Percentiles rank a stretch among this genome's conserved stretches.
phyloP scores from a whole-genome alignment of 2,888 invertebrate genomes.

The Acanthosepion esculentum region DNA sequence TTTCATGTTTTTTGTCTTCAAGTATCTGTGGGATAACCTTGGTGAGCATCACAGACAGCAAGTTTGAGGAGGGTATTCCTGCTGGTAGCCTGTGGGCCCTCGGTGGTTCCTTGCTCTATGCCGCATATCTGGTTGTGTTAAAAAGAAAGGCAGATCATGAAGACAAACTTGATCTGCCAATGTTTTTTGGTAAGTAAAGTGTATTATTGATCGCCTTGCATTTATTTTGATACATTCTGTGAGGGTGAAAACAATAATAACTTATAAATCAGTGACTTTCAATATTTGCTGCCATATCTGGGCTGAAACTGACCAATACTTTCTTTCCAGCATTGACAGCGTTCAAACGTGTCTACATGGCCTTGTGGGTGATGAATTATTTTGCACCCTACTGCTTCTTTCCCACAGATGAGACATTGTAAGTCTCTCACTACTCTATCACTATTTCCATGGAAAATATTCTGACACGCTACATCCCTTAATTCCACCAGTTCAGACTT shows the following conservation, averaged over 20 bases:
- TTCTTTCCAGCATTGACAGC: no score
- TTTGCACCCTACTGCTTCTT: no score
- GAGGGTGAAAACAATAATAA: neutral
- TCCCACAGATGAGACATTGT: no score
- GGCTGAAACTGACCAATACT: no score
- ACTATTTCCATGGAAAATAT: no score
- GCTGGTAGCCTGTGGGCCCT: constrained; percentile 87
- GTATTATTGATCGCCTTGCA: neutral
- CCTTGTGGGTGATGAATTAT: no score
- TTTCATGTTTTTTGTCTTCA: constrained; percentile 51
- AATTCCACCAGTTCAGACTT: no score
- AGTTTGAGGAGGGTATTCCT: constrained; percentile 82
- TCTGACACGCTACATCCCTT: no score
- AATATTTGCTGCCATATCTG: no score
- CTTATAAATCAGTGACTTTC: no score
- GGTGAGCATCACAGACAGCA: constrained; percentile 84
- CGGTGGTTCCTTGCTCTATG: constrained; percentile 91
- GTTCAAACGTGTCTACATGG: no score
- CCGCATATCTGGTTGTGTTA: constrained; percentile 90
- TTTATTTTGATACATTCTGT: neutral
- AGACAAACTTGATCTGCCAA: constrained; percentile 93
- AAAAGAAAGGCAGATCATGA: constrained; percentile 88
- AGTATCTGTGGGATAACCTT: constrained; percentile 77
- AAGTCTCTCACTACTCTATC: no score
- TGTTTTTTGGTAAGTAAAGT: constrained; percentile 88